Base-by-base conservation (phyloP, 2,113 vertebrate genomes). In the Ophthalmolycus amberensis region DNA sequence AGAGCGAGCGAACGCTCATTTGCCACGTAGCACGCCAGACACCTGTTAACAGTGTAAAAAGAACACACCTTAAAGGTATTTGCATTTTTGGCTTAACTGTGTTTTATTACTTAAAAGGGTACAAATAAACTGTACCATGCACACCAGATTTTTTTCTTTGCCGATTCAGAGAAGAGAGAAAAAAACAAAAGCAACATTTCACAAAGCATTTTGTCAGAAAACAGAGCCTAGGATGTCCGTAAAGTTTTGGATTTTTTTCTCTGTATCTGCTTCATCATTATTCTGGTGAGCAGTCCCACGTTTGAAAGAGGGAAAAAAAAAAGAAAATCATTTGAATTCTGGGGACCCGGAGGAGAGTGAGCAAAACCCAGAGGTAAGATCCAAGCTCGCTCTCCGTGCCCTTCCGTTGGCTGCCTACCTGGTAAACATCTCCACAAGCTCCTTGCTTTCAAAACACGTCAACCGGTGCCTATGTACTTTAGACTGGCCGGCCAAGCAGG, bases 381-480 rank as follows among this genome's bases (percentile, higher is more conserved):
- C 96, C 96, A 96, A 96, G 96, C 96, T 95, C 95, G 95, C 96
- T 96, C 96, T 96, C 95, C 94, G 95, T 95, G 96, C 96, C 97
- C 96, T 97, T 97, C 97, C 95, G 96, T 95, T 96, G 96, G 94
- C 97, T 97, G 96, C 95, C 95, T 97, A 96, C 96, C 97, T 96
- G 96, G 96, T 97, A 98, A 98, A 98, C 96, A 98, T 97, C 97
- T 97, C 97, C 96, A 96, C 96, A 95, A 97, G 96, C 89, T 96
- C 96, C 96, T 96, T 96, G 96, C 96, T 98, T 93, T 97, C 96
- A 96, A 96, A 97, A 97, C 96, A 96, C 95, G 96, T 96, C 97
- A 97, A 95, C 96, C 95, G 94, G 95, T 95, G 95, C 95, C 95
- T 85, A 77, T 96, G 96, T 97, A 96, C 95, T 87, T 89, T 76